Conservation (phyloP, 2,888 invertebrate species). For the Chironomus riparius region DNA sequence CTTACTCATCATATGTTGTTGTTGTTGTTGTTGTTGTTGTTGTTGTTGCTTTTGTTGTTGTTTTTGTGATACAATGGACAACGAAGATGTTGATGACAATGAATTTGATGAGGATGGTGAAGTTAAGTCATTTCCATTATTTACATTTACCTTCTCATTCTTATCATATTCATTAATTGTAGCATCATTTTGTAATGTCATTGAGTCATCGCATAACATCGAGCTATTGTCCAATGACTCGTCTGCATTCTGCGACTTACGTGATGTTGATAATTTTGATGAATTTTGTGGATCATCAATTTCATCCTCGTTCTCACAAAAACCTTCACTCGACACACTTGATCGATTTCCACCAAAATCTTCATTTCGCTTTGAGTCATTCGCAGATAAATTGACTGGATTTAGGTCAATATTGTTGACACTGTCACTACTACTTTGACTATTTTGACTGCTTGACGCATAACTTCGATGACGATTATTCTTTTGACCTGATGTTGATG, state of each 20-base stretch:
- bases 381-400: constrained; percentile 30
- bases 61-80: constrained; percentile 20
- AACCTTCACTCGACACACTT: constrained; percentile 91
- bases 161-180: not conserved
- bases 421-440: constrained; percentile 37
- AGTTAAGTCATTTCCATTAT: not conserved
- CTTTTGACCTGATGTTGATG: constrained; percentile 33
- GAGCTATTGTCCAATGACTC: not conserved
- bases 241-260: not conserved
- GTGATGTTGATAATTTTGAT: not conserved
- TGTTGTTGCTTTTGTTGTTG: not conserved
- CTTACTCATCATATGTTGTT: not conserved
- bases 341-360: constrained; percentile 78
- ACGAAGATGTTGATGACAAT: constrained; percentile 29
- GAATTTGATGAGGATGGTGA: constrained; percentile 21
- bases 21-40: not conserved
- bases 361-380: constrained; percentile 30
- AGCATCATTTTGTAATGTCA: not conserved
- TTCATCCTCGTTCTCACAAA: constrained; percentile 88
- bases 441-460: constrained; percentile 37
- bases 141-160: not conserved
- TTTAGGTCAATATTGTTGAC: constrained; percentile 36
- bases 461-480: constrained; percentile 32
- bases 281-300: constrained; percentile 14
- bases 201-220: not conserved